Base-by-base conservation (phyloP, 2,888 invertebrate genomes). In the Drosophila nr. perissopoda region DNA sequence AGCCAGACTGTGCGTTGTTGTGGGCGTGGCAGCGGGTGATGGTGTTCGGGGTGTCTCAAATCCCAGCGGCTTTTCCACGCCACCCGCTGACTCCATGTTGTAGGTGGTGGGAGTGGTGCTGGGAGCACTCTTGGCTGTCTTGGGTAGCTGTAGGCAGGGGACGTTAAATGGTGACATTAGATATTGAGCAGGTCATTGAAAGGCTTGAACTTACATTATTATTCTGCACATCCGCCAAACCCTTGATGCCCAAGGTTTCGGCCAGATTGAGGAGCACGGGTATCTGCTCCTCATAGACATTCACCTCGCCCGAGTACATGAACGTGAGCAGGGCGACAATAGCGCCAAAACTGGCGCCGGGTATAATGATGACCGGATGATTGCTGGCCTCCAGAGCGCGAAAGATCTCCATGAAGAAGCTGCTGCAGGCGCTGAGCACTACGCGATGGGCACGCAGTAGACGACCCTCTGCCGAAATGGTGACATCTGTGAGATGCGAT, bases 291-390 rank as follows among this genome's bases (percentile, higher is more conserved):
- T 96, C 96, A 74, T 96, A 96, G 36, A 97, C 96, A 72, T 97
- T 96, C 89, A 97, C 97, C 92, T 97, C 97, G 4, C 97, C 97
- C 56, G 96, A 96, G 93, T 97, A 97, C 96, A 97, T 97, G 93
- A 97, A 97, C 5, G 97, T 96, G 42, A 97, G 95, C 69, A 97
- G 95, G 16, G 97, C 95, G 62, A 95, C 93, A 53, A 93, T 91
- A 51, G 93, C 92, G n/a, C 87, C 88, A 71, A 93, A 93, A 21
- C 93, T 91, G 56, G 93, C 92, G 8, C 92, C 93, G 3, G 93
- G 93, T 87, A 94, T 92, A 25, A 93, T 92, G 57, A 92, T 93
- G 29, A 93, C 92, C 60, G 93, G 93, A 83, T 93, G 93, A 85
- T 90, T 92, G 61, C 91, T 89, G 42, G 91, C 88, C 75, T 93